These are phyloP conservation scores for Drosophila sordidula DNA, from an alignment of 2,888 invertebrate species.

Conservation along the genomic window DNA sequence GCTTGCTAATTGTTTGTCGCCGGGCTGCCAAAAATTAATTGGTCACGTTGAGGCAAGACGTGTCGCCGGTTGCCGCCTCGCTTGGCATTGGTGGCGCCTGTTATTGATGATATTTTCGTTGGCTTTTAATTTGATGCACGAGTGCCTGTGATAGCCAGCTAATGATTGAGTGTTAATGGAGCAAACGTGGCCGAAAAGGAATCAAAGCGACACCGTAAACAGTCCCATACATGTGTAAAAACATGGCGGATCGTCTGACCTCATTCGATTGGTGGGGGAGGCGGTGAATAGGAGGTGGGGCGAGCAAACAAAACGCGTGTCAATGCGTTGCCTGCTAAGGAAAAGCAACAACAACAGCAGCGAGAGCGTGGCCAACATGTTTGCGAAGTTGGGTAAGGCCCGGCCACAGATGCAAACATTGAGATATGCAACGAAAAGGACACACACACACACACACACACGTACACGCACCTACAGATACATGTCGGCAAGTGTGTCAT, in stretches of 20 bases:
- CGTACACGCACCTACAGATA: slow-evolving; percentile 16
- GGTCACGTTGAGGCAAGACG: slow-evolving; percentile 58
- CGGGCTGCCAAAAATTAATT: slow-evolving; percentile 61
- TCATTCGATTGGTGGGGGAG: slow-evolving; percentile 38
- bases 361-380: slow-evolving; percentile 48
- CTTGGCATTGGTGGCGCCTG: slow-evolving; percentile 49
- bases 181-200: slow-evolving; percentile 62
- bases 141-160: slow-evolving; percentile 58
- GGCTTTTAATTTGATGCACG: slow-evolving; percentile 75
- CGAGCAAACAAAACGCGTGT: slow-evolving; percentile 67
- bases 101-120: slow-evolving; percentile 71
- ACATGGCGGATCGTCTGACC: slow-evolving; percentile 55
- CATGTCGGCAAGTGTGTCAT: slow-evolving; percentile 69
- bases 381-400: slow-evolving; percentile 48
- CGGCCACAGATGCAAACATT: slow-evolving; percentile 72
- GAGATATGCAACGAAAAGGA: slow-evolving; percentile 72
- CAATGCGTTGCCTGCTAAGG: slow-evolving; percentile 60
- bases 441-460: slow-evolving; percentile 36
- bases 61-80: slow-evolving; percentile 29
- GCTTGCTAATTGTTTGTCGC: slow-evolving; percentile 68
- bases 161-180: slow-evolving; percentile 77
- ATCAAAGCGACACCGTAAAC: slow-evolving; percentile 37
- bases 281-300: neutral
- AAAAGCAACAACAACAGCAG: slow-evolving; percentile 16
- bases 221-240: slow-evolving; percentile 39